These are phyloP conservation scores for Siphlonurus alternatus DNA, from an alignment of 2,888 invertebrate species.

Conservation along the genomic window DNA sequence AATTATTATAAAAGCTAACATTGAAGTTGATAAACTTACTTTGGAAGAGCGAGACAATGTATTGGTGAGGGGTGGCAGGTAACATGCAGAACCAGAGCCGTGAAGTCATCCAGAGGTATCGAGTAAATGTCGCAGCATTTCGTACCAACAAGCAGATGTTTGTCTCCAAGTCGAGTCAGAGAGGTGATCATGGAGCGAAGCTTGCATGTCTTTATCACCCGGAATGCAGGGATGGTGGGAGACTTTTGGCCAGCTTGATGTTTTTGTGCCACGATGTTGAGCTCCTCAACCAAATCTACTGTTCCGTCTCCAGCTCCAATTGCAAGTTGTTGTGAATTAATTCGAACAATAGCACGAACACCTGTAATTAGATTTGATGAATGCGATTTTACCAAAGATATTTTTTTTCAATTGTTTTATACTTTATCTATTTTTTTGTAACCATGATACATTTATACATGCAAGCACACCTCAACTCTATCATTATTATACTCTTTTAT, in stretches of 20 bases:
- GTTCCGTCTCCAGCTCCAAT: constrained; percentile 78
- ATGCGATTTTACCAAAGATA: too few species aligned
- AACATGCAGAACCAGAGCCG: constrained; percentile 42
- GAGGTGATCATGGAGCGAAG: constrained; percentile 53
- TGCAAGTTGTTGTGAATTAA: constrained; percentile 40
- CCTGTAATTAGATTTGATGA: constrained; percentile 34
- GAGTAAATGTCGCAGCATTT: constrained; percentile 63
- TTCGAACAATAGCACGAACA: constrained; percentile 43
- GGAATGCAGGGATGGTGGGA: neutral
- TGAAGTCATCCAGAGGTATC: constrained; percentile 48
- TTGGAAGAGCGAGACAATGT: constrained; percentile 67
- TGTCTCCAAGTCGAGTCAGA: constrained; percentile 38
- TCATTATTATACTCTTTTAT: too few species aligned
- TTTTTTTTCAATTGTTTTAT: too few species aligned
- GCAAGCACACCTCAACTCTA: too few species aligned
- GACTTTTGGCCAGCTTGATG: constrained; percentile 13
- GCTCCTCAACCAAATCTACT: constrained; percentile 50
- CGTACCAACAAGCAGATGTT: constrained; percentile 56
- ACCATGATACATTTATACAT: too few species aligned
- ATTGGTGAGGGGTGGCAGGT: constrained; percentile 72
- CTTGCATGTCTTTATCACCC: neutral
- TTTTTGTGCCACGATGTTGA: constrained; percentile 26
- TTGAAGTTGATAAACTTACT: constrained; percentile 33
- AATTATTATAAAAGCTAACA: neutral
- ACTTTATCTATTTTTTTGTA: too few species aligned